Evolutionary conservation across 2,888 invertebrate genomes (phyloP), one percentile per base, ranked within the genome.

Genomic region (Julus scanicus): DNA sequence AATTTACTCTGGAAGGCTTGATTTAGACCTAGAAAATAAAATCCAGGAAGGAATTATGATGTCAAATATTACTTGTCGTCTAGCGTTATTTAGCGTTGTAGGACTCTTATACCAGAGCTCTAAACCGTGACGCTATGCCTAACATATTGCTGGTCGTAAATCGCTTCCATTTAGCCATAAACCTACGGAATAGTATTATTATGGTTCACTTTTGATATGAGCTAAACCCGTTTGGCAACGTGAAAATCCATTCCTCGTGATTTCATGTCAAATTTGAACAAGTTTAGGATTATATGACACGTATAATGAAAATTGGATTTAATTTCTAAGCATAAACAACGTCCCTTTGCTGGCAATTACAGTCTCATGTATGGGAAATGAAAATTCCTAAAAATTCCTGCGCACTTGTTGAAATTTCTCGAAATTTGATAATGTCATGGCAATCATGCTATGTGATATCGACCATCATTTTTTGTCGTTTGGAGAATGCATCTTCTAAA

Each of bases 91-190:
- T 44, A 80, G 37, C 80, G 37, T 15, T 29, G 37, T 80, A 29
- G 29, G 80, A 3, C 37, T 80, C 20, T 4, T 71, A n/a, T 29
- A 71, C 71, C 71, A 6, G 6, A 71, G 71, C 9, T 20, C 71
- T 80, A 37, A 29, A 80, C 13, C 80, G 80, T 4, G 80, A 80
- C 80, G 80, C 37, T 80, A 80, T 80, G 80, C 80, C 80, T 80
- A 80, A 80, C 80, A 80, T 80, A 80, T 80, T 80, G 80, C 80
- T 13, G 1, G 37, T 80, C 80, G 80, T 80, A 80, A 80, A 80
- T 80, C 37, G 80, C 80, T 80, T 2, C 37, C 37, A 80, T 80
- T 80, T 37, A 29, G 80, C 29, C 80, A 80, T 80, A 80, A 80
- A 80, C 29, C 80, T 37, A 8, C 80, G 2, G 15, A 37, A 80